Conservation (phyloP, 2,113 vertebrate genomes). For the Terrapene triunguis region DNA sequence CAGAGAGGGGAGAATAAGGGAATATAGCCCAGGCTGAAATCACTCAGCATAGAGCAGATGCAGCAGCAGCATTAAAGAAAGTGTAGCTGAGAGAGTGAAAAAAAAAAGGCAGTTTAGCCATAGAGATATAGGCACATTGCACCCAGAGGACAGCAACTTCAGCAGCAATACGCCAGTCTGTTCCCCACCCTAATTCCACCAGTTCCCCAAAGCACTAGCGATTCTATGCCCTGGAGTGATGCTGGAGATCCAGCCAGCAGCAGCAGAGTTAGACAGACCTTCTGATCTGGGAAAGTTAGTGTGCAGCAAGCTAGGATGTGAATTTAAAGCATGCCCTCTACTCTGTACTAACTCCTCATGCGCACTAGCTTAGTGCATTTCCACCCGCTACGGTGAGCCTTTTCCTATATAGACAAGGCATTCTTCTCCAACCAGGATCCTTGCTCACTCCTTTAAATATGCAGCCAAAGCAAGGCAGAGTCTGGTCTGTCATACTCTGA, state of each 20-base stretch:
- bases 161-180: background rate
- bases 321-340: no score
- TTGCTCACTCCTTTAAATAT: background rate
- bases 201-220: background rate
- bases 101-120: background rate
- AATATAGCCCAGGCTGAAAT: background rate
- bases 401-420: no score
- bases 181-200: background rate
- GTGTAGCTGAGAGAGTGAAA: background rate
- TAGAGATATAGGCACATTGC: background rate
- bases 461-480: background rate
- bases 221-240: background rate
- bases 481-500: background rate
- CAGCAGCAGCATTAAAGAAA: accelerated
- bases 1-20: background rate
- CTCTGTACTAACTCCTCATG: no score
- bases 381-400: no score
- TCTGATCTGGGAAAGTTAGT: background rate
- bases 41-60: background rate
- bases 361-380: no score
- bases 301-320: no score
- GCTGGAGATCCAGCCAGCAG: background rate
- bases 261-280: background rate
- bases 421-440: background rate
- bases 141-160: background rate